phyloP scores from a whole-genome alignment of 1,140 invertebrate species.

The Lepidurus packardi region DNA sequence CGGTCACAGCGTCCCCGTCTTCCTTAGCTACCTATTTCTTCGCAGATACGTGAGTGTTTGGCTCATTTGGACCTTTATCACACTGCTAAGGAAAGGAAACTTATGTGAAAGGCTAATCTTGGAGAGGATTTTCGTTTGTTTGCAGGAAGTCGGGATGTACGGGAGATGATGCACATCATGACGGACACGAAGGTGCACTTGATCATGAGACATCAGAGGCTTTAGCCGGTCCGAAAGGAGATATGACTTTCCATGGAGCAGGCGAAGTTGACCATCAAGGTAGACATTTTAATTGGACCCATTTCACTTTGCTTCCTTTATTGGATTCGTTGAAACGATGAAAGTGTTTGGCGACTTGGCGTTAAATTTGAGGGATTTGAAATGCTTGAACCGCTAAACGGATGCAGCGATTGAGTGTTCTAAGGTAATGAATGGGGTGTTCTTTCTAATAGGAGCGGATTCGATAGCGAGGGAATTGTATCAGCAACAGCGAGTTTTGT shows the following conservation, averaged over 20 bases:
- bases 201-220: conserved; percentile 29
- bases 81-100: no score
- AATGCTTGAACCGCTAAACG: not conserved
- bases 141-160: not conserved
- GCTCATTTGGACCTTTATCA: no score
- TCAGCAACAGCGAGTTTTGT: conserved; percentile 64
- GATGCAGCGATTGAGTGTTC: no score
- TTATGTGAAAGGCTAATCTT: not conserved
- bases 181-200: no score
- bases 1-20: not conserved
- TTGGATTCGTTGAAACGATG: no score
- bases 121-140: not conserved
- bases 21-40: not conserved
- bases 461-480: conserved; percentile 26
- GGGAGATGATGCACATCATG: not conserved
- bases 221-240: conserved; percentile 24
- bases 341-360: no score
- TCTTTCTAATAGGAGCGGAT: not conserved
- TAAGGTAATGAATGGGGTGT: not conserved
- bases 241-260: conserved; percentile 23
- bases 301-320: no score
- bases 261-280: conserved; percentile 28
- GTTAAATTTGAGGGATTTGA: not conserved
- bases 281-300: not conserved
- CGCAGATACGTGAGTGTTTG: not conserved